Conservation (phyloP, 2,113 vertebrate species). For the Megaleporinus macrocephalus region DNA sequence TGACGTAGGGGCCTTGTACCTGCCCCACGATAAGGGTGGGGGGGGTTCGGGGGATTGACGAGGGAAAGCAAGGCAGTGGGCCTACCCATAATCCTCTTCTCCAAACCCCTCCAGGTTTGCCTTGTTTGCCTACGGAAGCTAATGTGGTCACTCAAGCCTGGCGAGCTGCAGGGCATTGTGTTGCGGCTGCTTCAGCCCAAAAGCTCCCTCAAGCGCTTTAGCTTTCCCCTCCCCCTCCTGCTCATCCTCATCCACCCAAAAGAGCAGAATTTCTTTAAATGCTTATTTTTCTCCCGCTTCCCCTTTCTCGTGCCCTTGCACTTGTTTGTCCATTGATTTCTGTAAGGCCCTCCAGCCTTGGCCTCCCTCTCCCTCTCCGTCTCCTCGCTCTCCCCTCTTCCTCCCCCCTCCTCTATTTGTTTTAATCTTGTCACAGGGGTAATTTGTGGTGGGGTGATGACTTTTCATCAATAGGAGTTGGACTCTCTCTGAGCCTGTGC, state of each 20-base stretch:
- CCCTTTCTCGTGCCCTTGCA: constrained; percentile 64
- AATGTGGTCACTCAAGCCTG: constrained; percentile 79
- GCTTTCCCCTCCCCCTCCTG: constrained; percentile 38
- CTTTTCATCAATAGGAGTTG: constrained; percentile 90
- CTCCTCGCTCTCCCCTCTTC: constrained; percentile 26
- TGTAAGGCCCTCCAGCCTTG: constrained; percentile 54
- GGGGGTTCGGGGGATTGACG: constrained; percentile 10
- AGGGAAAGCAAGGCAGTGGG: constrained; percentile 36
- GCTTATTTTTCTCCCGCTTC: constrained; percentile 71
- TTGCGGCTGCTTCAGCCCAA: constrained; percentile 61
- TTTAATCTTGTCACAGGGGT: constrained; percentile 88
- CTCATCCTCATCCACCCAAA: constrained; percentile 37
- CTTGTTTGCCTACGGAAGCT: constrained; percentile 65
- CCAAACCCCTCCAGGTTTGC: constrained; percentile 36
- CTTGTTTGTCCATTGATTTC: constrained; percentile 81
- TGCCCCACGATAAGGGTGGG: constrained; percentile 54
- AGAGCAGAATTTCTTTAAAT: constrained; percentile 74
- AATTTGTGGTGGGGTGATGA: constrained; percentile 95
- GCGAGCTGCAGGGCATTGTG: constrained; percentile 77
- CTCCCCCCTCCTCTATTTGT: constrained; percentile 66
- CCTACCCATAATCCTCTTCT: constrained; percentile 49
- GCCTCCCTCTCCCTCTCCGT: constrained; percentile 54
- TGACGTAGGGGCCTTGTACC: constrained; percentile 56
- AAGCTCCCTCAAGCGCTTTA: constrained; percentile 68
- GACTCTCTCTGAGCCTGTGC: constrained; percentile 73